Evolutionary conservation across 2,113 vertebrate species (phyloP).

Genomic region (Silurus glanis): DNA sequence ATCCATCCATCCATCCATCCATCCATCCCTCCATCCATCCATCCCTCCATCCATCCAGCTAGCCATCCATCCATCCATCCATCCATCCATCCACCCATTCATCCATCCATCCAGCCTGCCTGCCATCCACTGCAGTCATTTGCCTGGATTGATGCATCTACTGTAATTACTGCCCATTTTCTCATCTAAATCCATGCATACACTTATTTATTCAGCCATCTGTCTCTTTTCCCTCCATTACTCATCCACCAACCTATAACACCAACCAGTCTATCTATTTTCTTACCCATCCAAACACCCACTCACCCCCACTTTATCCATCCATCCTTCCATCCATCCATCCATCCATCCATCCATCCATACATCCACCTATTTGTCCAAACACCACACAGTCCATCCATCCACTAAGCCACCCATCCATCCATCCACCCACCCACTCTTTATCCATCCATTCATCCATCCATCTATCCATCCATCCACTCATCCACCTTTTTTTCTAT

Average conservation of each 20-base stretch:
- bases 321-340: not conserved
- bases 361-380: not conserved
- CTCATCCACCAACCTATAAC: not conserved
- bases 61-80: not conserved
- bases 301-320: not conserved
- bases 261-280: not conserved
- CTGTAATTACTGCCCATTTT: too few relatives aligned
- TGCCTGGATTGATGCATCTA: too few relatives aligned
- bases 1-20: not conserved
- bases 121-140: too few relatives aligned
- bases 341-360: not conserved
- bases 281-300: not conserved
- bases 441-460: not conserved
- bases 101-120: not conserved
- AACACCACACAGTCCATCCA: not conserved
- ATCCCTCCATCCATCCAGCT: too few relatives aligned
- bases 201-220: not conserved
- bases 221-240: too few relatives aligned
- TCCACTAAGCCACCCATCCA: too few relatives aligned
- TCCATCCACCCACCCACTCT: not conserved
- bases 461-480: not conserved
- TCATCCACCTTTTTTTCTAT: constrained; percentile 6
- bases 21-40: too few relatives aligned
- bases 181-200: too few relatives aligned
- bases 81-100: not conserved